Evolutionary conservation across 2,888 invertebrate species (phyloP).

Genomic region (Clitarchus hookeri): DNA sequence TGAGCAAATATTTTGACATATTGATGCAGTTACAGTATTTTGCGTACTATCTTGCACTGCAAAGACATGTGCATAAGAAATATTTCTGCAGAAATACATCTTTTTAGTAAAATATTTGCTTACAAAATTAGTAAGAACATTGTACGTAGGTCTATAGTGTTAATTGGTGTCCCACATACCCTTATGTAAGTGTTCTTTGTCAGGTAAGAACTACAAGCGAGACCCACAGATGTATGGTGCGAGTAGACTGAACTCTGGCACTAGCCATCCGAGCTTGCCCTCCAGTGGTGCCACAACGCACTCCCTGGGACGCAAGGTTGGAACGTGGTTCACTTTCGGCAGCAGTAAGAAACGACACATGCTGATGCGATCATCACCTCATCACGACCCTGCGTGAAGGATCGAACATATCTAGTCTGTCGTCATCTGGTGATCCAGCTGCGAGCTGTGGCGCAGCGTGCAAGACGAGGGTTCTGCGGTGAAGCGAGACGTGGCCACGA

Average conservation of each 20-base stretch:
- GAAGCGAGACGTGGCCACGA: background rate
- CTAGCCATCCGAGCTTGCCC: constrained; percentile 52
- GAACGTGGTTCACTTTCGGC: constrained; percentile 63
- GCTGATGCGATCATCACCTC: constrained; percentile 20
- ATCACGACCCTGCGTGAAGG: constrained; percentile 15
- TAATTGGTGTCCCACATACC: too few relatives aligned
- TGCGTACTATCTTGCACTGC: too few relatives aligned
- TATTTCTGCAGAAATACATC: too few relatives aligned
- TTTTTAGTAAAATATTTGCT: too few relatives aligned
- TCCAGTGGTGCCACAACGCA: constrained; percentile 51
- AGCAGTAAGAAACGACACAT: constrained; percentile 58
- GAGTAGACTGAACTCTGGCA: constrained; percentile 50
- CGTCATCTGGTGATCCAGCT: background rate
- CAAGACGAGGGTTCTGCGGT: background rate
- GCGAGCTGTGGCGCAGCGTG: background rate
- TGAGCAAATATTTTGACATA: too few relatives aligned
- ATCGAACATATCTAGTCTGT: background rate
- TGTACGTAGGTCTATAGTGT: too few relatives aligned
- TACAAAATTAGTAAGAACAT: too few relatives aligned
- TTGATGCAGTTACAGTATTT: too few relatives aligned
- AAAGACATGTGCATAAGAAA: too few relatives aligned
- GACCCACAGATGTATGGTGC: constrained; percentile 35
- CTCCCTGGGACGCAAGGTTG: constrained; percentile 61
- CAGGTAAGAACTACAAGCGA: constrained; percentile 45
- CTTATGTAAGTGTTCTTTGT: background rate